Conservation (phyloP, 2,797 vertebrate species). For the Falco concolor region DNA sequence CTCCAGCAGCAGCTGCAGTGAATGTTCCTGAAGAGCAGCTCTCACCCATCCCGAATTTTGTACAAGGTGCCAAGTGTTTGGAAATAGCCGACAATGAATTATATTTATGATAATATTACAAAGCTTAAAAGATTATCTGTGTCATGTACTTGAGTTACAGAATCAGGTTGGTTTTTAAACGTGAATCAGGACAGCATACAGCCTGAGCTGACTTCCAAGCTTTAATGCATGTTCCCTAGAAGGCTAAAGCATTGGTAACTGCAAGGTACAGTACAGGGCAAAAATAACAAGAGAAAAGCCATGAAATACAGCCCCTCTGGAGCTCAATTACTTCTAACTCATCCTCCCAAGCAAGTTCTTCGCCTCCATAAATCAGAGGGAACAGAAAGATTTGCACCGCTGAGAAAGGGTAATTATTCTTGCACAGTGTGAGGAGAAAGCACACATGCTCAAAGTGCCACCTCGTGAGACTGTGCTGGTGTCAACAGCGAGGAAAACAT, state of each 20-base stretch:
- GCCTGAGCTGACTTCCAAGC: neutral
- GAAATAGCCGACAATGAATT: neutral
- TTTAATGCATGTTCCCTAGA: neutral
- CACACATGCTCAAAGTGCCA: neutral
- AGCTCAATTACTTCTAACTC: slow-evolving; percentile 62
- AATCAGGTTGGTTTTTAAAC: neutral
- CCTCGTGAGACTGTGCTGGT: neutral
- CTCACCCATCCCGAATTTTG: neutral
- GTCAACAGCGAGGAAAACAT: neutral
- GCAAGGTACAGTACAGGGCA: neutral
- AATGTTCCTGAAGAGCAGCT: neutral
- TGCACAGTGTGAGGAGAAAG: neutral
- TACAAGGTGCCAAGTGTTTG: neutral
- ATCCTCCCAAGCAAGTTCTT: slow-evolving; percentile 46
- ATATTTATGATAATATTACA: neutral
- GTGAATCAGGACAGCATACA: neutral
- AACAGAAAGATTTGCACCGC: slow-evolving; percentile 7
- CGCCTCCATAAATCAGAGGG: slow-evolving; percentile 49
- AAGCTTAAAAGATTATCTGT: neutral
- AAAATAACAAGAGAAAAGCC: neutral
- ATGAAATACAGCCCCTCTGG: slow-evolving; percentile 12
- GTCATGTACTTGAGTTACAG: neutral
- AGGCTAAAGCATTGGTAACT: neutral
- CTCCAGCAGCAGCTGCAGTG: neutral
- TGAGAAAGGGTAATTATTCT: slow-evolving; percentile 46